Conservation (phyloP, 2,888 invertebrate genomes). For the Pollenia amentaria region DNA sequence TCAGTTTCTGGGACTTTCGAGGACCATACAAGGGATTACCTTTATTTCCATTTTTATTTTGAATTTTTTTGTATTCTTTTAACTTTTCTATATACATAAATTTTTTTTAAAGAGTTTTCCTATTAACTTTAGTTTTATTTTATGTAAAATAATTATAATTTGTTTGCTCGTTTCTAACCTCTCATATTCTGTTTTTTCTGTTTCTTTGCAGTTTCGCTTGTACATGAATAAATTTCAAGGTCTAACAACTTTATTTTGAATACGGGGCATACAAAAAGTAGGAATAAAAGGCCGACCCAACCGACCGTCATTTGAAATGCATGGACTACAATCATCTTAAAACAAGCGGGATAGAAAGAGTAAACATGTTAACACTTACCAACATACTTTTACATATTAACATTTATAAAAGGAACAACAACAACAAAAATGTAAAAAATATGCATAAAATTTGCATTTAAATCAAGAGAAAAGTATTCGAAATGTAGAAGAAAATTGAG, state of each 20-base stretch:
- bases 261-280: conserved; percentile 40
- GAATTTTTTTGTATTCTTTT: no score
- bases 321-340: conserved; percentile 40
- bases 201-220: conserved; percentile 75
- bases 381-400: not conserved
- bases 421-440: conserved; percentile 20
- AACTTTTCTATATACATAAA: no score
- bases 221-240: conserved; percentile 81
- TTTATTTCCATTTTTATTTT: no score
- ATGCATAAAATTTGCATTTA: conserved; percentile 69
- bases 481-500: conserved; percentile 36
- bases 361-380: conserved; percentile 10
- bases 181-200: conserved; percentile 45
- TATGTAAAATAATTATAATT: not conserved
- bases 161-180: conserved; percentile 51
- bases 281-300: conserved; percentile 52
- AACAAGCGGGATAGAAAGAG: conserved; percentile 24
- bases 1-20: no score
- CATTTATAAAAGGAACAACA: conserved; percentile 20
- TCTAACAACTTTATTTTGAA: conserved; percentile 74
- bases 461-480: conserved; percentile 29
- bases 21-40: no score
- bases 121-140: not conserved
- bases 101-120: not conserved
- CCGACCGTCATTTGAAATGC: conserved; percentile 54